Evolutionary conservation across 2,113 vertebrate genomes (phyloP).

Genomic region (Scomber scombrus): DNA sequence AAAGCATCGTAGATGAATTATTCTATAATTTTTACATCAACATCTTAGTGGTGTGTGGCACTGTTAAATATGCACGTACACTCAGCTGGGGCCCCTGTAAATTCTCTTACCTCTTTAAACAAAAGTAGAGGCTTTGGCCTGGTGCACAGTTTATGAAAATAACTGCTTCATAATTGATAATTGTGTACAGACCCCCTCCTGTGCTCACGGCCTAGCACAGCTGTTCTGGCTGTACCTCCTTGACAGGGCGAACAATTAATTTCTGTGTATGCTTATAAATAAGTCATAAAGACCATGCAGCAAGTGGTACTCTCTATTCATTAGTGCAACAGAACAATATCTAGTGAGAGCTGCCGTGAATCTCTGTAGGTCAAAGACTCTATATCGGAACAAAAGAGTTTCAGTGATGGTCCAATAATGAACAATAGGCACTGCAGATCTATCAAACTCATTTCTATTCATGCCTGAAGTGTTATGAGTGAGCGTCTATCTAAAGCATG

Average conservation of each 20-base stretch:
- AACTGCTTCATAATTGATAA: slow-evolving; percentile 18
- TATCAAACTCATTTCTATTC: too few species aligned
- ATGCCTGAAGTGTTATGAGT: too few species aligned
- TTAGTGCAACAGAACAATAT: neutral
- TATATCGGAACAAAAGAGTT: neutral
- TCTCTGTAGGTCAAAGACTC: neutral
- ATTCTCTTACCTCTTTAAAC: neutral
- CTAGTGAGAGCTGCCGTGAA: slow-evolving; percentile 7
- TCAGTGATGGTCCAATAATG: too few species aligned
- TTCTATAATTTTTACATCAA: neutral
- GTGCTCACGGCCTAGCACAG: neutral
- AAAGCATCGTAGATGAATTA: neutral
- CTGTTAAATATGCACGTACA: neutral
- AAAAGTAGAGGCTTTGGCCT: slow-evolving; percentile 4
- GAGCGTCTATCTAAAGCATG: too few species aligned
- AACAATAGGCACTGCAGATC: too few species aligned
- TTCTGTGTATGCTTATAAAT: slow-evolving; percentile 38
- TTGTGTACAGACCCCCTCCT: neutral
- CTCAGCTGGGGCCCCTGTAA: neutral
- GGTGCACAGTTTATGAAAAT: slow-evolving; percentile 14
- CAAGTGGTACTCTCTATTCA: slow-evolving; percentile 22
- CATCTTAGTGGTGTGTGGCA: too few species aligned
- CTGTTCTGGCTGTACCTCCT: slow-evolving; percentile 21
- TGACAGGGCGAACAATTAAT: slow-evolving; percentile 33
- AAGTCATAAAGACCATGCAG: slow-evolving; percentile 16